Base-by-base conservation (phyloP, 2,888 invertebrate species). In the Myopa testacea region DNA sequence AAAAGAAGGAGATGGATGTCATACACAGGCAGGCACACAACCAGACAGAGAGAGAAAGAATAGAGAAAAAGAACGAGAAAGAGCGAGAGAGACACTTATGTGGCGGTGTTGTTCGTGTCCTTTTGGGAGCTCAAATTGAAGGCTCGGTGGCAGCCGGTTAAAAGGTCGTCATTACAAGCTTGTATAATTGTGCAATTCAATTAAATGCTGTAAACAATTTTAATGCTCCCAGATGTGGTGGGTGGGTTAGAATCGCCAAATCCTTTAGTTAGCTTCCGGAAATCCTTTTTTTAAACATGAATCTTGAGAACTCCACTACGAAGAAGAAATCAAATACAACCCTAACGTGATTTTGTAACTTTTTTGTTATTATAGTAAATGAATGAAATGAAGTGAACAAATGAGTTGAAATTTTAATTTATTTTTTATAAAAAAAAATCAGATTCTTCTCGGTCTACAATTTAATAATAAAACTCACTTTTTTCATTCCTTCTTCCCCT, bases 171-270 rank as follows among this genome's bases (percentile, higher is more conserved):
- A 70, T 76, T 63, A 63, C 55, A 62, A 52, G 37, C 76, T 70
- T 70, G 65, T 70, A 62, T 71, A 76, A 70, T 70, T 76, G 71
- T 65, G 63, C 63, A 76, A 76, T 65, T 76, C 50, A 40, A 52
- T 71, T 62, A 76, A 76, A 76, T 60, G 75, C 16, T 75, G 65
- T 68, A 38, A 55, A 55, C 58, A 52, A 50, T 14, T 67, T 40
- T 7, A 40, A 50, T 69, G 12, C 40, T 16, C 8, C 68, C n/a
- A 50, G 40, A 68, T 7, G 69, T 69, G 55, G 5, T 37, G 38
- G 34, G 55, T 5, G 16, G 10, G 2, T 10, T 14, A 5, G n/a
- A n/a, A 8, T 55, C 55, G 16, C 45, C 45, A 8, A 8, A 6
- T 6, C 10, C 45, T 6, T 45, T 6, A 45, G 45, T 45, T 45